Percentiles rank a stretch among this genome's conserved stretches.
These are phyloP conservation scores for Mythimna pallens DNA, from an alignment of 2,888 invertebrate species.

Conservation along the genomic window DNA sequence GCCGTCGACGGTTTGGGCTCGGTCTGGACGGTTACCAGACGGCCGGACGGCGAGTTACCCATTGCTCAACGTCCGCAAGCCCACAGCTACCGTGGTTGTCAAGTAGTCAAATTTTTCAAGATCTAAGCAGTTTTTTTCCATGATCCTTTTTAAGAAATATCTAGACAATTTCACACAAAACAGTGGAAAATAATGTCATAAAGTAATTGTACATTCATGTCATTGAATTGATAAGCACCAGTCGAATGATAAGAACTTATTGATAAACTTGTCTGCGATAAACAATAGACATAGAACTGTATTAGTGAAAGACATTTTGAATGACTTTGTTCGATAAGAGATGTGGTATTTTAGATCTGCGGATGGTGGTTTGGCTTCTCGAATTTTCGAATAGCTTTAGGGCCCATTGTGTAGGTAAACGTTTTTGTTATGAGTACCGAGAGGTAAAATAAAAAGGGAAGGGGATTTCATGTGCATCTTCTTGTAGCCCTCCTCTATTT, in stretches of 20 bases:
- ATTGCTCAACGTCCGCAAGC: too few relatives aligned
- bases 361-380: background rate
- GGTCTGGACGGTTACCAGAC: too few relatives aligned
- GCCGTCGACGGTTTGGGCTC: too few relatives aligned
- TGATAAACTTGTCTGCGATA: conserved; percentile 55
- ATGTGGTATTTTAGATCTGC: conserved; percentile 5
- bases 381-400: too few relatives aligned
- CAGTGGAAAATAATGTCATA: conserved; percentile 47
- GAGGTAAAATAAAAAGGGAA: too few relatives aligned
- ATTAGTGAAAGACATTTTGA: conserved; percentile 39
- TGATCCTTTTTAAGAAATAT: conserved; percentile 1
- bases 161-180: conserved; percentile 24
- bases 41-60: too few relatives aligned
- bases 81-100: too few relatives aligned
- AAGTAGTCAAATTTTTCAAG: background rate
- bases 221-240: conserved; percentile 49
- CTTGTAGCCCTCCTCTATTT: too few relatives aligned
- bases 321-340: conserved; percentile 33
- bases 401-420: too few relatives aligned
- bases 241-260: conserved; percentile 45
- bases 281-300: conserved; percentile 36
- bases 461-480: too few relatives aligned
- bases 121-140: background rate
- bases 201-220: conserved; percentile 51
- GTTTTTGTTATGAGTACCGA: too few relatives aligned